Conservation (phyloP, 1,140 invertebrate species). For the Varroa destructor region DNA sequence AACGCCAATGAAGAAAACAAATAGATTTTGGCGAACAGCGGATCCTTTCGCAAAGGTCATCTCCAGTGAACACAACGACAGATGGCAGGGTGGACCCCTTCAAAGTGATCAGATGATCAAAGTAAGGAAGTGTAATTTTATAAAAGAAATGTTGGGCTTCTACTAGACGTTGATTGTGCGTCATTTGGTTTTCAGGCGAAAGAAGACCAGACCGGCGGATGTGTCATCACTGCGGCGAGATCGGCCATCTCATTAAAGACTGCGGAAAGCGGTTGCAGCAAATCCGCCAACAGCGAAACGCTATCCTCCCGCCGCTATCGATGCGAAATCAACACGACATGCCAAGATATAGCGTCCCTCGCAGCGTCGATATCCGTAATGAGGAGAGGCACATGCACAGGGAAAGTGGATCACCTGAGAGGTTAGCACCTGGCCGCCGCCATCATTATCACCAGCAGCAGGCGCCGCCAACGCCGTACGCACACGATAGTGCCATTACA, state of each 20-base stretch:
- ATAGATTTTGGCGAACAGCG: no score
- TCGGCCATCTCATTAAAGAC: constrained; percentile 12
- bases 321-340: background rate
- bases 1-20: no score
- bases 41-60: no score
- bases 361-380: background rate
- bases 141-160: no score
- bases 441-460: background rate
- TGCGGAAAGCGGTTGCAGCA: constrained; percentile 15
- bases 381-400: background rate
- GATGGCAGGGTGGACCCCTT: no score
- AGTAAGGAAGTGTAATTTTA: no score
- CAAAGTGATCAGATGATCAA: no score
- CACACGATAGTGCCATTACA: background rate
- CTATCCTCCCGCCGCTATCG: background rate
- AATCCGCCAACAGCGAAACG: constrained; percentile 11
- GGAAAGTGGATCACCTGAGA: background rate
- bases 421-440: background rate
- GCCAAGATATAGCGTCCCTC: background rate
- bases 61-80: no score
- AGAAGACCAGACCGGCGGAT: background rate
- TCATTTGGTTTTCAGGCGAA: background rate
- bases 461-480: background rate
- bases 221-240: constrained; percentile 3
- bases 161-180: background rate